phyloP scores from a whole-genome alignment of 2,797 vertebrate species.

The Ciconia nigra region DNA sequence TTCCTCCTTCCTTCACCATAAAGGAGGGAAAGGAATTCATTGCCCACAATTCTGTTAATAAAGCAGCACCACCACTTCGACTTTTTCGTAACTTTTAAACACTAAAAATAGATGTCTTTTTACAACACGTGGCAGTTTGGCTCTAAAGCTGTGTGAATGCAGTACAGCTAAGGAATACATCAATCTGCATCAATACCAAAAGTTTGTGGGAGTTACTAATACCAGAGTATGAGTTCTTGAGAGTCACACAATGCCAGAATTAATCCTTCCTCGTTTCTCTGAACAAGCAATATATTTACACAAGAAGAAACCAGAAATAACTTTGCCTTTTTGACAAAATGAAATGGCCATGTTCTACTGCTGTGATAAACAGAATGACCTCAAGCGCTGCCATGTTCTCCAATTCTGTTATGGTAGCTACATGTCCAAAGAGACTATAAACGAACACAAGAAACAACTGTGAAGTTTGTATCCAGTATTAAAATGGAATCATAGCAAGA shows the following conservation, averaged over 20 bases:
- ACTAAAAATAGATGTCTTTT: background rate
- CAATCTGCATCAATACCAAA: background rate
- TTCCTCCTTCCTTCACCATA: background rate
- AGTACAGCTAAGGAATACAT: background rate
- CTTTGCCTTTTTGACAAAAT: background rate
- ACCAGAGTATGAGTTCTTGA: background rate
- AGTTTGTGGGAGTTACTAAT: background rate
- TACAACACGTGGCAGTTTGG: background rate
- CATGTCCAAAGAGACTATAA: background rate
- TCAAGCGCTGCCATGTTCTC: accelerated
- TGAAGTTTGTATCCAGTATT: background rate
- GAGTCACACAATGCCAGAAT: background rate
- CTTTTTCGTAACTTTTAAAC: background rate
- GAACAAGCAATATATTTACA: background rate
- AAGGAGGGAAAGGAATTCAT: background rate
- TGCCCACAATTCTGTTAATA: background rate
- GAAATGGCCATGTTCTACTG: background rate
- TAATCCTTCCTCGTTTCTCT: background rate
- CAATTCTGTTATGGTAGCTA: accelerated
- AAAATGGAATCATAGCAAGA: background rate
- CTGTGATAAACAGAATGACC: background rate
- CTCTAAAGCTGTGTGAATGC: background rate
- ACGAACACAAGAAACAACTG: background rate
- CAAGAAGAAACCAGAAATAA: background rate
- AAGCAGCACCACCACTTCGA: background rate